Conservation (phyloP, 2,888 invertebrate genomes). For the Diarsia mendica region DNA sequence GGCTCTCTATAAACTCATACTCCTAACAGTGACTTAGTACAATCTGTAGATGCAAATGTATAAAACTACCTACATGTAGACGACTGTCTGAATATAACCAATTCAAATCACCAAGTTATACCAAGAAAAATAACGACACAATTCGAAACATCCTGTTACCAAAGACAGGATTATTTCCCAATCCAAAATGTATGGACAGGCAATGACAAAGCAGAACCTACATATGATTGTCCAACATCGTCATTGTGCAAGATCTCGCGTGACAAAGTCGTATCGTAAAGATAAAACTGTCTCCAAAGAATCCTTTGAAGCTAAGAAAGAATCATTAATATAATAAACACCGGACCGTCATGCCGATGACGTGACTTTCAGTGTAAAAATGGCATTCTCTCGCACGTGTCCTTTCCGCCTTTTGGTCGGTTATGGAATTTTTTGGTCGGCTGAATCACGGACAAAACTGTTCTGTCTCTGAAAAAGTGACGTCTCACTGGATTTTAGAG, state of each 20-base stretch:
- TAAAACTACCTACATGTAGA: background rate
- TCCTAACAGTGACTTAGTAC: background rate
- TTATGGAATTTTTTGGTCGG: conserved; percentile 46
- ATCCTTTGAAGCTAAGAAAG: conserved; percentile 82
- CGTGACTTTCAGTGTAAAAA: conserved; percentile 73
- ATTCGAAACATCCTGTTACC: conserved; percentile 78
- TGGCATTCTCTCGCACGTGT: conserved; percentile 77
- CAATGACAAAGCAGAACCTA: conserved; percentile 82
- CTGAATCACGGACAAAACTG: conserved; percentile 56
- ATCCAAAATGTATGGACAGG: conserved; percentile 85
- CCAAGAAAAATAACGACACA: conserved; percentile 35
- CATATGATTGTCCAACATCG: conserved; percentile 80
- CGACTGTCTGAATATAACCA: background rate
- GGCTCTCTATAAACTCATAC: background rate
- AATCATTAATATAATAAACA: conserved; percentile 87
- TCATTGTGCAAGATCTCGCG: conserved; percentile 87
- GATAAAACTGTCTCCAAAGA: conserved; percentile 86
- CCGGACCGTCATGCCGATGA: conserved; percentile 79
- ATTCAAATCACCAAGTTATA: background rate
- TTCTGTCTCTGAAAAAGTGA: conserved; percentile 53
- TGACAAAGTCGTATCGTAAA: conserved; percentile 80
- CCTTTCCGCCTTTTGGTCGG: conserved; percentile 58
- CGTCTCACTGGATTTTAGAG: conserved; percentile 19
- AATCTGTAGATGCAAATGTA: background rate
- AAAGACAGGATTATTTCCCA: conserved; percentile 81